phyloP scores from a whole-genome alignment of 1,140 invertebrate genomes.

The Frieseomelitta varia region DNA sequence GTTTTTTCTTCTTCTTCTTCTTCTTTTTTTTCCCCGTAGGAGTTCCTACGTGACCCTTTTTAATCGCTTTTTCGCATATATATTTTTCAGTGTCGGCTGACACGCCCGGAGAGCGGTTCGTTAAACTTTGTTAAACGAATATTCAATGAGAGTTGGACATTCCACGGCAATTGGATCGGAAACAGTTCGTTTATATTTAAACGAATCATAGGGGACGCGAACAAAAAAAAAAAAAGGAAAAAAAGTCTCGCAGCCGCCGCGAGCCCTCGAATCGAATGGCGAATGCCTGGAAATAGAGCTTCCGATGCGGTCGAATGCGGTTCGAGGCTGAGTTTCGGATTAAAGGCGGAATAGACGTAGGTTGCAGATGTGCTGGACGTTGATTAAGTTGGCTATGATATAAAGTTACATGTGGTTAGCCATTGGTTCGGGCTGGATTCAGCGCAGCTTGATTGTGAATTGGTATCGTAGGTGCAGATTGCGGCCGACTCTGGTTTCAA shows the following conservation, averaged over 20 bases:
- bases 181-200: not conserved
- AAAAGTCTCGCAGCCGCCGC: not conserved
- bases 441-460: conserved; percentile 39
- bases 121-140: not conserved
- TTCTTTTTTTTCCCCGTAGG: no score
- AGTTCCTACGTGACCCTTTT: no score
- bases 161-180: not conserved
- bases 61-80: no score
- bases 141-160: no score
- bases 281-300: conserved; percentile 11
- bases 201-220: not conserved
- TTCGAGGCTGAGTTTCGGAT: conserved; percentile 26
- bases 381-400: conserved; percentile 53
- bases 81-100: no score
- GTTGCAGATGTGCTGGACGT: conserved; percentile 51
- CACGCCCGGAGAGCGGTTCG: no score
- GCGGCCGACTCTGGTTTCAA: conserved; percentile 24
- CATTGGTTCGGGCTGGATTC: not conserved
- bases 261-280: conserved; percentile 11
- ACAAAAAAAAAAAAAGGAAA: not conserved
- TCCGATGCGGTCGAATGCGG: conserved; percentile 38
- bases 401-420: conserved; percentile 49
- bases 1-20: no score
- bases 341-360: conserved; percentile 34
- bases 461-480: conserved; percentile 52